Base-by-base conservation (phyloP, 2,113 vertebrate species). In the Thamnaconus septentrionalis region DNA sequence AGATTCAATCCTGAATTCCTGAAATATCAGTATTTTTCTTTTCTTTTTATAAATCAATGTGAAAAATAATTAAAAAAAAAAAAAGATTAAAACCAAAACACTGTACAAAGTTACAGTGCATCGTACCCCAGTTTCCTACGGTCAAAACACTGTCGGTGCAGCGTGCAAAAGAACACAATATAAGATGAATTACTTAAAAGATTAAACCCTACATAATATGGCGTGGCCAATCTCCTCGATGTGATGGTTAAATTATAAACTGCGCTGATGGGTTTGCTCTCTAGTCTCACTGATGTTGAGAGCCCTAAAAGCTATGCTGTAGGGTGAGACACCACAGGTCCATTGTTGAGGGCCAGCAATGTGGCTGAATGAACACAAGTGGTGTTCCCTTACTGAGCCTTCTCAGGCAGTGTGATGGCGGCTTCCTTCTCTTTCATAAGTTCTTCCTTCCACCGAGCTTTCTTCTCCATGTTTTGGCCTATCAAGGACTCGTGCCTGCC, bases 391-490 rank as follows among this genome's bases (percentile, higher is more conserved):
- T 73, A 92, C 69, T 89, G 85, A 39, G 86, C 6, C 64, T 91
- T 91, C 18, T 56, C 69, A 39, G 78, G 12, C 39, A 79, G 9
- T 3, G 56, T 53, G 3, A 9, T 1, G 0, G 67, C 53, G 6
- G 62, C 64, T 41, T 71, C 59, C 11, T 3, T 50, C 40, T 76
- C 68, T 57, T 18, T 81, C 41, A 63, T 66, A 0, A 46, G 3
- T 8, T 89, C 91, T 49, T 92, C 89, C 85, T 61, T 93, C 92
- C 81, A 91, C 5, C 54, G 91, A 43, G 94, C 94, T 84, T 95
- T 98, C 85, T 80, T 95, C 79, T 94, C 92, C 75, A 98, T 43
- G 86, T 98, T 98, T 0, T 84, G 11, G 18, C 3, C 60, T 0
- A 85, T 83, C 68, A 98, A 86, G 42, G 91, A 84, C 75, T 96